Base-by-base conservation (phyloP, 2,888 invertebrate species). In the Chrysolina americana region DNA sequence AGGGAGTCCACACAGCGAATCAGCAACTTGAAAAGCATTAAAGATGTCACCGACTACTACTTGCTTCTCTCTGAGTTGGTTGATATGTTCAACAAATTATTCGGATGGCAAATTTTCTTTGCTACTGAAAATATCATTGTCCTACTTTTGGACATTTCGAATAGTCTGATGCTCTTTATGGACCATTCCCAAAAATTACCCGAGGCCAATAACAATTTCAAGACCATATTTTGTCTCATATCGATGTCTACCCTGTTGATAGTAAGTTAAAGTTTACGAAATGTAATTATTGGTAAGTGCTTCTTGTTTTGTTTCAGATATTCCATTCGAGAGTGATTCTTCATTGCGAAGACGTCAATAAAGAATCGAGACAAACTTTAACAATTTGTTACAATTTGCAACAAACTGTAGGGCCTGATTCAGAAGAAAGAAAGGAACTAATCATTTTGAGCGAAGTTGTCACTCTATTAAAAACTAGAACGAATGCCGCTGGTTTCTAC, bases 101-200 rank as follows among this genome's bases (percentile, higher is more conserved):
- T 78, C 63, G 78, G 78, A 11, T 78, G 78, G 78, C 76, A 76
- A 47, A 74, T 78, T n/a, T 76, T 78, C 23, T 70, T 78, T 41
- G 50, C 75, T 44, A 76, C 78, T 0, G 78, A 76, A 59, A 71
- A 68, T 56, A 70, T 75, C 17, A 74, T 78, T 21, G 13, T 76
- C 13, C 23, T 65, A 8, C 47, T 78, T 17, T 41, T 78, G 36
- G 75, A 75, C 23, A 47, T 76, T 23, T 21, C 73, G 4, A 78
- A 78, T 36, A 73, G 62, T 50, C 53, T 78, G 1, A 75, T 76
- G 73, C 47, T 76, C 19, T 71, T 65, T 65, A 66, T 76, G 13
- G 78, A 76, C 65, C 53, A 50, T 41, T 50, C 68, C 9, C 74
- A 73, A 53, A 65, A 64, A 47, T 62, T 59, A 13, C 44, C 69